Evolutionary conservation across 2,888 invertebrate genomes (phyloP), one percentile per base, ranked within the genome.

Genomic region (Drosophila merina): DNA sequence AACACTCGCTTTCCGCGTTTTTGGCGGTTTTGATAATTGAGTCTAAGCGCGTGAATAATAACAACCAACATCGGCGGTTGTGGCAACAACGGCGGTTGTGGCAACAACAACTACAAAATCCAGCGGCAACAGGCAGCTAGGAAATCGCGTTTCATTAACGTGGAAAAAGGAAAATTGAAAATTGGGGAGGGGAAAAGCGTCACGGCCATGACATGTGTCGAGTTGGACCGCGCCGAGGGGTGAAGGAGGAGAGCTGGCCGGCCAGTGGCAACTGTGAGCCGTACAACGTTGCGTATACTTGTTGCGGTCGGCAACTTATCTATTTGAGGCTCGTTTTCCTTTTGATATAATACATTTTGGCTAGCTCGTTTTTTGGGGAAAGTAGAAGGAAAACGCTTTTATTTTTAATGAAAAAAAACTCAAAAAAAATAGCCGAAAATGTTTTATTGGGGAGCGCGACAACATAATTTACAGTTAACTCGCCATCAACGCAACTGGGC

Each of bases 31-130:
- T 85, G 77, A 85, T 88, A 85, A 79, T 86, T 86, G 85, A 82
- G 79, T 87, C 72, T 74, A 82, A 77, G 84, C 89, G 88, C 89
- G 88, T 88, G 77, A 86, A 88, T 86, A 86, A 86, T 83, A 89
- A 86, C 77, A 73, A 76, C 70, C 79, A 74, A 74, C 71, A 75
- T 28, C 66, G 38, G 50, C 66, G 45, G 58, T 47, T 38, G 72
- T 51, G 55, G 42, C 69, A 60, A 38, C 40, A 38, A 44, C 52
- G 9, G n/a, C 58, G 26, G 30, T 47, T 36, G 72, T 51, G 55
- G 42, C 69, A 60, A 38, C 69, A 60, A 38, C 40, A 38, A 49
- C 52, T n/a, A 12, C 58, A 33, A 20, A 20, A 20, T 28, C 28
- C 28, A 28, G 30, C 47, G 55, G 56, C 56, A 31, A 25, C 75